Percentiles rank a stretch among this genome's conserved stretches.
These are phyloP conservation scores for Apeira syringaria DNA, from an alignment of 2,888 invertebrate genomes.

Conservation along the genomic window DNA sequence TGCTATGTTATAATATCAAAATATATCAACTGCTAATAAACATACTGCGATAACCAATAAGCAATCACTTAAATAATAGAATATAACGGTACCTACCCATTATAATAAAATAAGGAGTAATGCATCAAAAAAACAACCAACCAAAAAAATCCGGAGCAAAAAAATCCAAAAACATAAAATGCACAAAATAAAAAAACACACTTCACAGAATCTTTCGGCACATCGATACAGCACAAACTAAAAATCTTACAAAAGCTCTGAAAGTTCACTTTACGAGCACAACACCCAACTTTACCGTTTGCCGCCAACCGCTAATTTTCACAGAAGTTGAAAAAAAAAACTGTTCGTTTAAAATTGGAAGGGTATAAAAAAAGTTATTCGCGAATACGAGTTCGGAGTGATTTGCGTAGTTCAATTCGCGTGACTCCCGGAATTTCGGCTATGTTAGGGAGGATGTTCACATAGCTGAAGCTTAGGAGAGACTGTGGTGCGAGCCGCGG, in stretches of 20 bases:
- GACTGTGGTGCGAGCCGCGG: slow-evolving; percentile 77
- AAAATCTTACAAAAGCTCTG: slow-evolving; percentile 63
- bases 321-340: slow-evolving; percentile 46
- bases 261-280: slow-evolving; percentile 69
- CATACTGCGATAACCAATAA: slow-evolving; percentile 3
- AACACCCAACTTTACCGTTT: slow-evolving; percentile 79
- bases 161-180: slow-evolving; percentile 77
- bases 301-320: slow-evolving; percentile 69
- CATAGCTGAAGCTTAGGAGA: slow-evolving; percentile 82
- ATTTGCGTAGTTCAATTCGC: slow-evolving; percentile 70
- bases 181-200: slow-evolving; percentile 78
- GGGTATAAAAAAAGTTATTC: slow-evolving; percentile 15
- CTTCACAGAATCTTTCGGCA: slow-evolving; percentile 74
- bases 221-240: slow-evolving; percentile 66
- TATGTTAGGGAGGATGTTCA: slow-evolving; percentile 80
- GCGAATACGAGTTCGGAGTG: slow-evolving; percentile 38
- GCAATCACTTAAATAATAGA: slow-evolving; percentile 8
- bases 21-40: no score
- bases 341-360: slow-evolving; percentile 37
- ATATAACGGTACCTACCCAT: slow-evolving; percentile 9
- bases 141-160: slow-evolving; percentile 78
- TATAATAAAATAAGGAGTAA: slow-evolving; percentile 37
- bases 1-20: no score
- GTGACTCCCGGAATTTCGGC: slow-evolving; percentile 71
- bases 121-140: slow-evolving; percentile 67